A percentile compares a stretch with the other conserved stretches of the same genome.
Evolutionary conservation across 2,113 vertebrate genomes (phyloP).

Genomic region (Notiomystis cincta): DNA sequence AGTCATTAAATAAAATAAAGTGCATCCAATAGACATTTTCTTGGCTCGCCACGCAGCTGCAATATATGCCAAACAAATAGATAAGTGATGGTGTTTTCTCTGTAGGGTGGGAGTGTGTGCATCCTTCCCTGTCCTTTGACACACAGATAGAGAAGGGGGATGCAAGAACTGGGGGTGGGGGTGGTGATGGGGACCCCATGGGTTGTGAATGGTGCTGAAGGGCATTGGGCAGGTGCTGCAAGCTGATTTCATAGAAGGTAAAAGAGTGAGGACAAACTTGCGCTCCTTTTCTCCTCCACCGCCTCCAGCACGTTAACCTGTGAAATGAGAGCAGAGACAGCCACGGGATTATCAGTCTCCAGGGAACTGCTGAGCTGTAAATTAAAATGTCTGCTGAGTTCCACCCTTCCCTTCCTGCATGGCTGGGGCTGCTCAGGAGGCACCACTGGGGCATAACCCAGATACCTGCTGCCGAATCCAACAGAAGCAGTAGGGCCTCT

Average conservation of each 20-base stretch:
- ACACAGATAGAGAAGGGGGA: not conserved
- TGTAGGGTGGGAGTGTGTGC: not conserved
- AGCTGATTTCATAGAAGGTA: constrained; percentile 9
- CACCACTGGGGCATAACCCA: not conserved
- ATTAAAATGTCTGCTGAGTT: not conserved
- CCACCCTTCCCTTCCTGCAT: not conserved
- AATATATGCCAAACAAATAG: constrained; percentile 22
- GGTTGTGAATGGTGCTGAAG: not conserved
- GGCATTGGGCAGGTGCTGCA: not conserved
- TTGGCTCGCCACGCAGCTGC: constrained; percentile 44
- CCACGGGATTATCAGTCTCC: not conserved
- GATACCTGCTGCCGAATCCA: not conserved
- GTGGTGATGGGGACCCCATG: not conserved
- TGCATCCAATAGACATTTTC: constrained; percentile 51
- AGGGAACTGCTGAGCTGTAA: constrained; percentile 10
- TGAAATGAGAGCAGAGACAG: constrained; percentile 17
- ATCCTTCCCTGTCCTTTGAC: not conserved
- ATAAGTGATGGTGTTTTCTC: not conserved
- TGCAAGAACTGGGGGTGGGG: not conserved
- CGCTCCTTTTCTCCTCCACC: constrained; percentile 45
- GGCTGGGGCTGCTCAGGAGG: not conserved
- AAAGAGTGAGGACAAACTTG: not conserved
- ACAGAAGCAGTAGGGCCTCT: not conserved
- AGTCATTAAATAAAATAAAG: constrained; percentile 67
- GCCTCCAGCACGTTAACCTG: constrained; percentile 29